Evolutionary conservation across 2,113 vertebrate species (phyloP), one percentile per base, ranked within the genome.

Genomic region (Sylvietta virens): DNA sequence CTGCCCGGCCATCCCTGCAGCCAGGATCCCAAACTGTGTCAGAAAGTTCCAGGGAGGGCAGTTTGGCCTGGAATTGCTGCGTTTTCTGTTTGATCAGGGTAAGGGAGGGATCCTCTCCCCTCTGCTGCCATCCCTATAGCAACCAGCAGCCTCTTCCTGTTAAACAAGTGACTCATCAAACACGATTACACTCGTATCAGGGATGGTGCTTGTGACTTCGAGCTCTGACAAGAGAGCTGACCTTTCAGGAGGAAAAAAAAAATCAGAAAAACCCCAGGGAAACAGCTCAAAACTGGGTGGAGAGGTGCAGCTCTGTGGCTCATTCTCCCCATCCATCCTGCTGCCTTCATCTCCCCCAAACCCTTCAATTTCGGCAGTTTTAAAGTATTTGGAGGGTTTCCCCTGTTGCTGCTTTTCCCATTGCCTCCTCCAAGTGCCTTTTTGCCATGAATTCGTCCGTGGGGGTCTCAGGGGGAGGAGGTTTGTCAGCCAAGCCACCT

Each of bases 131-230:
- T 97, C 87, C 85, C 96, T 93, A 96, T 93, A 83, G 96, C 96
- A 97, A 97, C 95, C 89, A 66, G 76, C 94, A 93, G 92, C 88
- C 89, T 95, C 91, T 94, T 93, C 95, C 90, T 53, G 13, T 86
- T 86, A 28, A 87, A 87, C 85, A 86, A 94, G 79, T 94, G 95
- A 96, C 87, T 96, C 96, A 96, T 73, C 90, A 53, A 42, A 77
- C 95, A 47, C 26, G 5, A 65, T 61, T 39, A 3, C 90, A 33
- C 66, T 13, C 78, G 0, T n/a, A 30, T 3, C 79, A 9, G 85
- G 66, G 67, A 51, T 45, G 45, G 3, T 1, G 82, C 28, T 61
- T 48, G 85, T 77, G 94, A 81, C 94, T 92, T 57, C 58, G 1
- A 50, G 90, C 67, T 80, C 74, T 86, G 86, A 93, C 74, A 93